Conservation (phyloP, 23 tunicate genomes). For the Styela clava region DNA sequence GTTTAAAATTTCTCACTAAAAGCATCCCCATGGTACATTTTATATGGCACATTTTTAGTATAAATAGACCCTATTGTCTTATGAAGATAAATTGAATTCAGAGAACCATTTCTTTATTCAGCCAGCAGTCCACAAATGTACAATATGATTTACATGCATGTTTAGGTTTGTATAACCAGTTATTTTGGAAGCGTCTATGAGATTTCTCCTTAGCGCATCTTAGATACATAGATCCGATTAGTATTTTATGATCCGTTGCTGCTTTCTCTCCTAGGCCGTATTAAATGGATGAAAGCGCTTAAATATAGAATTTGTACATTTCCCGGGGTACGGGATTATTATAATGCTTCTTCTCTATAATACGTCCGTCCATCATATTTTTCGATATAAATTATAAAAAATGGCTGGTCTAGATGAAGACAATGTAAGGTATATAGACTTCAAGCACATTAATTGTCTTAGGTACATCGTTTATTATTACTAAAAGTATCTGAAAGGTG, state of each 20-base stretch:
- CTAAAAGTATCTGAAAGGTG: too few relatives aligned
- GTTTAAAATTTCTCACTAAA: too few relatives aligned
- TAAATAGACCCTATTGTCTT: too few relatives aligned
- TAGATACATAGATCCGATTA: not conserved
- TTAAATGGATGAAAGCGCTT: not conserved
- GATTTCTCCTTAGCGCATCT: not conserved
- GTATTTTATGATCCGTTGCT: not conserved
- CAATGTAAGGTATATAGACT: too few relatives aligned
- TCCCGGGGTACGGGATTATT: not conserved
- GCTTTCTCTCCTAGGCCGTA: not conserved
- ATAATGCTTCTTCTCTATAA: not conserved
- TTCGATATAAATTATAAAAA: not conserved
- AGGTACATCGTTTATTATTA: too few relatives aligned
- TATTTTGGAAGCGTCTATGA: not conserved
- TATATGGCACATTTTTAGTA: too few relatives aligned
- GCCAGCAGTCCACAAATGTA: too few relatives aligned
- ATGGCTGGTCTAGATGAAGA: not conserved
- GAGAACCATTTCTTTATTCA: too few relatives aligned
- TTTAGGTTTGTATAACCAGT: not conserved
- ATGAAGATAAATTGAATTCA: too few relatives aligned
- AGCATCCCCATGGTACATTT: too few relatives aligned
- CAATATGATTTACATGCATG: too few relatives aligned
- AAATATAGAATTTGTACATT: not conserved
- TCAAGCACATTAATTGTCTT: too few relatives aligned
- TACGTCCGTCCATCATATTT: not conserved